Base-by-base conservation (phyloP, 2,113 vertebrate species). In the Theristicus caerulescens region DNA sequence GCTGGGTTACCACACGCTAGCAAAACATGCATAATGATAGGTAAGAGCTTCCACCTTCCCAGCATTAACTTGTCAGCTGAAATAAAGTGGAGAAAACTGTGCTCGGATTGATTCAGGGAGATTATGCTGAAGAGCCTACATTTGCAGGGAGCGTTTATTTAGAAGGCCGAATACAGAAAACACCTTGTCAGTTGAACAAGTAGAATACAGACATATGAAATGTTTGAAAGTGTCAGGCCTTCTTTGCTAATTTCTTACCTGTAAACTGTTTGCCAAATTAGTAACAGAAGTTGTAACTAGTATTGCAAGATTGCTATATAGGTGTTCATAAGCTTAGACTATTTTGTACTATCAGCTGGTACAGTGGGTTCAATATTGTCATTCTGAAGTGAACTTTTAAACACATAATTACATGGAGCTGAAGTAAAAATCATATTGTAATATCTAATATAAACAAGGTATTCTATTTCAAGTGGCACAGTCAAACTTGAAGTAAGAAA, bases 301-400 rank as follows among this genome's bases (percentile, higher is more conserved):
- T 67, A 82, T 79, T 71, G 31, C 64, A 73, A 47, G 32, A 10
- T 24, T 85, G 29, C 69, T 90, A 3, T 76, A 26, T 38, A 76
- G 54, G 11, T 61, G 62, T 65, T n/a, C 21, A 31, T 81, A 64
- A 40, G 55, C 42, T 69, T 21, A 18, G 80, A 58, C 79, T 92
- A 29, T 93, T 92, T 89, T 62, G 16, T 93, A n/a, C 62, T 86
- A 10, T 79, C 25, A 76, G 22, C 46, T 90, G 71, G 27, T 86
- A 62, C 64, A 34, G 31, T 38, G 80, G 38, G 31, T 94, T 96
- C 85, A 51, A 38, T 89, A 55, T 81, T 92, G 57, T 46, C 58
- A 66, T 93, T 94, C 76, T 94, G 69, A 92, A 91, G 42, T 66
- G 66, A 78, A 93, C 86, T 92, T 90, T 72, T 78, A 72, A 95